A percentile compares a stretch with the other conserved stretches of the same genome.
phyloP scores from a whole-genome alignment of 1,140 invertebrate genomes.

The Brachionus asplanchnoidis region DNA sequence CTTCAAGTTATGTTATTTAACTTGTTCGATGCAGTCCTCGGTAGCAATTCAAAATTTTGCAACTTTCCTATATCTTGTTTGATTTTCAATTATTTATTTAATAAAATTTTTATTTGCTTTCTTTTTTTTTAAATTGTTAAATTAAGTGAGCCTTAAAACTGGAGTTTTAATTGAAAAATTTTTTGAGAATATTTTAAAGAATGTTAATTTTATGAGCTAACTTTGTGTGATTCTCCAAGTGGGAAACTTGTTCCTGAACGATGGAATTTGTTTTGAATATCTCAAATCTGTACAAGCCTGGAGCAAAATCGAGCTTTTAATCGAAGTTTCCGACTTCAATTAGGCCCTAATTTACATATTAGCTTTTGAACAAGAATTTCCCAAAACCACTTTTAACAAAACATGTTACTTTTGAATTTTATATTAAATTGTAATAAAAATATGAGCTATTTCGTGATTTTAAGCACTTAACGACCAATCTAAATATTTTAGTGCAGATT shows the following conservation, averaged over 20 bases:
- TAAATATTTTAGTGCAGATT: neutral
- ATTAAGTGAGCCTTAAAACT: neutral
- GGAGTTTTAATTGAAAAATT: neutral
- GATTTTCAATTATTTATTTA: neutral
- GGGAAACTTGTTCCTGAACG: neutral
- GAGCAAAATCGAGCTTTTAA: neutral
- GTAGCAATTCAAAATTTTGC: neutral
- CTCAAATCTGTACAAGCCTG: neutral
- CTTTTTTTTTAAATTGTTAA: neutral
- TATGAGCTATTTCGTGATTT: neutral
- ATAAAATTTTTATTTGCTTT: neutral
- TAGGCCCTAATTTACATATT: neutral
- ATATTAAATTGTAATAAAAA: neutral
- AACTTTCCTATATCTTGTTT: neutral
- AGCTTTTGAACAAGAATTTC: neutral
- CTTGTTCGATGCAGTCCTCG: neutral
- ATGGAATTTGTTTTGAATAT: neutral
- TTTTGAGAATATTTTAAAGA: neutral
- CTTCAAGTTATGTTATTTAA: constrained; percentile 4
- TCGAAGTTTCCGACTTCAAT: neutral
- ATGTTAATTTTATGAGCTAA: neutral
- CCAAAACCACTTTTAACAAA: neutral
- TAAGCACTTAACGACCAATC: neutral
- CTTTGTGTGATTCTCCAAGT: neutral
- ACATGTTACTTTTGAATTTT: neutral